Evolutionary conservation across 2,797 vertebrate genomes (phyloP).

Genomic region (Epinephelus malabaricus): DNA sequence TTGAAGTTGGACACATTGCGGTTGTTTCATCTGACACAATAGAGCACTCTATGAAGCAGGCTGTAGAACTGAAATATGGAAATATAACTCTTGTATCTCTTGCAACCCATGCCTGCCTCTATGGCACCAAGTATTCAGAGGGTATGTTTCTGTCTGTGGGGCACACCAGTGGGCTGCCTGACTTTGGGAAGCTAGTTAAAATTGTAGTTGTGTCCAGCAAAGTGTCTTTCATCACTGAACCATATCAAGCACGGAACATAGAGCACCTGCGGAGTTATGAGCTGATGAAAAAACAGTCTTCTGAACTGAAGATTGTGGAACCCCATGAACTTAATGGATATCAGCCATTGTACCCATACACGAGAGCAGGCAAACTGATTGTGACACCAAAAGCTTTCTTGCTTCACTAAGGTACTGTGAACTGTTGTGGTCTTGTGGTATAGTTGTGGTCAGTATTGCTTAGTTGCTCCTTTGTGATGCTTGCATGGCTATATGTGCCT

Average conservation of each 20-base stretch:
- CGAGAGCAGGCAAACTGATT: too few species aligned
- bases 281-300: not conserved
- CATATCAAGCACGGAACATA: not conserved
- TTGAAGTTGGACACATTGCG: not conserved
- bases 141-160: not conserved
- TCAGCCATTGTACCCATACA: not conserved
- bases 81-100: slow-evolving; percentile 4
- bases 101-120: not conserved
- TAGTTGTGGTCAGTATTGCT: too few species aligned
- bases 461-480: too few species aligned
- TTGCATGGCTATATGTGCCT: too few species aligned
- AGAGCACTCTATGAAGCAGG: not conserved
- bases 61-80: slow-evolving; percentile 3
- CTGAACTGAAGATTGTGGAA: not conserved
- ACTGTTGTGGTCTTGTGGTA: not conserved
- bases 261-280: slow-evolving; percentile 4
- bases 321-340: not conserved
- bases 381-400: too few species aligned
- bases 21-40: not conserved
- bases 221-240: slow-evolving; percentile 1
- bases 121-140: slow-evolving; percentile 12
- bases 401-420: not conserved
- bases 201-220: not conserved
- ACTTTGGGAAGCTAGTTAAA: slow-evolving; percentile 1
- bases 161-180: not conserved